Percentiles rank a stretch among this genome's conserved stretches.
These are phyloP conservation scores for Drosophila differens DNA, from an alignment of 2,888 invertebrate genomes.

Conservation along the genomic window DNA sequence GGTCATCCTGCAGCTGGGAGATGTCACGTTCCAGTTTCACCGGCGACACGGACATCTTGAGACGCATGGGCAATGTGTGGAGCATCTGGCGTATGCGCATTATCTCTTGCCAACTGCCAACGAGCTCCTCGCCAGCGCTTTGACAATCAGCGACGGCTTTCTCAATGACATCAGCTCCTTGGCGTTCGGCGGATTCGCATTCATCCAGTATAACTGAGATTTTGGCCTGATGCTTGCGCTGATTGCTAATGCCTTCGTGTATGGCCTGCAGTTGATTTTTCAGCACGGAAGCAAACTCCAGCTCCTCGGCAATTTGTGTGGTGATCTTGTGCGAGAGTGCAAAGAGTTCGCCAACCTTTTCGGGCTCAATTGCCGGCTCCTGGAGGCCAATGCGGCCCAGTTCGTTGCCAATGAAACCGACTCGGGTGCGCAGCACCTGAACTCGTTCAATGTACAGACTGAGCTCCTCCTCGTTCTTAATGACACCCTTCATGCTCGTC, in stretches of 20 bases:
- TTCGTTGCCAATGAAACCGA: constrained; percentile 93
- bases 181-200: constrained; percentile 90
- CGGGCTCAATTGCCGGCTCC: constrained; percentile 89
- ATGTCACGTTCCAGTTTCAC: constrained; percentile 91
- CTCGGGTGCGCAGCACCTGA: constrained; percentile 90
- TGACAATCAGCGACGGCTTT: constrained; percentile 91
- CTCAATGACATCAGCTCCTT: constrained; percentile 92
- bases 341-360: constrained; percentile 90
- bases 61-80: constrained; percentile 91
- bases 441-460: constrained; percentile 92
- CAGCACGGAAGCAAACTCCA: constrained; percentile 91
- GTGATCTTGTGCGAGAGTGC: constrained; percentile 90
- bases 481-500: constrained; percentile 90
- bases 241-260: constrained; percentile 89
- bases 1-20: constrained; percentile 90
- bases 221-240: constrained; percentile 89
- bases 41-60: constrained; percentile 92
- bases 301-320: constrained; percentile 90
- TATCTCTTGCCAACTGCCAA: constrained; percentile 91
- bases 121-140: constrained; percentile 89
- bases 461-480: constrained; percentile 93
- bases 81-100: constrained; percentile 91
- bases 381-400: constrained; percentile 91
- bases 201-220: constrained; percentile 89
- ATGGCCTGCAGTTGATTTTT: constrained; percentile 91